Base-by-base conservation (phyloP, 2,797 vertebrate genomes). In the Characodon lateralis region DNA sequence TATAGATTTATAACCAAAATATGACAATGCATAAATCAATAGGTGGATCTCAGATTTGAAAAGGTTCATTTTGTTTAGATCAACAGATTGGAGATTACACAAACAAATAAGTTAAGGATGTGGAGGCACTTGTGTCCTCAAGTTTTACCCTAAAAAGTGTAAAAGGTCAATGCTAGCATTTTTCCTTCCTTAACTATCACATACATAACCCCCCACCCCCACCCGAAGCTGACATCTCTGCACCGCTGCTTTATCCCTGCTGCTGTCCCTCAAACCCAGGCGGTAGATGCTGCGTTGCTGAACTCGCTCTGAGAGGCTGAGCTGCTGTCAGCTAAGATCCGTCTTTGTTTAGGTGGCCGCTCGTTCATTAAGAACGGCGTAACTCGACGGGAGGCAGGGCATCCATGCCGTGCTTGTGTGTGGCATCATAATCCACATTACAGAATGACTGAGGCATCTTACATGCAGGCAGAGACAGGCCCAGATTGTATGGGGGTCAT, bases 361-460 rank as follows among this genome's bases (percentile, higher is more conserved):
- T 85, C 88, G 87, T 93, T 94, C 94, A 91, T 95, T 94, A 93
- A 83, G 79, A 58, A 73, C 72, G 74, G 78, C 74, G 65, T 81
- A 85, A 87, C 91, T 88, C 92, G 88, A 89, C 82, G 78, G 92
- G 92, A 89, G 91, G 89, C 74, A 31, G 85, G 28, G 86, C 89
- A 78, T 87, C 80, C 69, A 77, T 77, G 84, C 78, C 79, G 76
- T 72, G 46, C 89, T 87, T 77, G 82, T 82, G 85, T 82, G 39
- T 56, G n/a, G 69, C 80, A 73, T 89, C 91, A 94, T 94, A 93
- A 94, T 95, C 91, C 89, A 90, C 92, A 94, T 94, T 93, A 94
- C 81, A 89, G 85, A 84, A 80, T 86, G 89, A 12, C 87, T 7
- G 76, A 90, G 86, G 66, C 82, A 76, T 85, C 76, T 84, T 79